Evolutionary conservation across 2,888 invertebrate genomes (phyloP).

Genomic region (Elegia similella): DNA sequence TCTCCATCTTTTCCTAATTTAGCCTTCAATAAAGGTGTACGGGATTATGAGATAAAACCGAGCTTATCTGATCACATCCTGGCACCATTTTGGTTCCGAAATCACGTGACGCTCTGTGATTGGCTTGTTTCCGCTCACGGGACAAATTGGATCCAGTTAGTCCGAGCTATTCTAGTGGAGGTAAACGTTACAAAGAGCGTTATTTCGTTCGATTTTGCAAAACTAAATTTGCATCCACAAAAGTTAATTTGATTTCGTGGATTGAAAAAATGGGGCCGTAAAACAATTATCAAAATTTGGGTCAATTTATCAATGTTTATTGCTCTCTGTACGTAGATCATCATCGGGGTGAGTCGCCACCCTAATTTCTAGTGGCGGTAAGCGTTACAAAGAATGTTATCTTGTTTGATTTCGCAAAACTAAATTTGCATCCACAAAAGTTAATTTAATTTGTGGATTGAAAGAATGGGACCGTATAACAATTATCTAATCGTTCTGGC

Average conservation of each 20-base stretch:
- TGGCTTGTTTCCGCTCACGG: constrained; percentile 68
- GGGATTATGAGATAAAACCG: background rate
- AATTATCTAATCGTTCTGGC: too few species aligned
- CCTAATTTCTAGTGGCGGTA: too few species aligned
- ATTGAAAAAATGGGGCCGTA: too few species aligned
- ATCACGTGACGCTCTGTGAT: constrained; percentile 55
- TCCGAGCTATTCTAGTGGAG: constrained; percentile 35
- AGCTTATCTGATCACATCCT: constrained; percentile 13
- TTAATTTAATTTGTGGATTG: too few species aligned
- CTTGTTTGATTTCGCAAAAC: too few species aligned
- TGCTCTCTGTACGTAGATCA: too few species aligned
- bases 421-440: too few species aligned
- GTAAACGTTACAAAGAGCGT: background rate
- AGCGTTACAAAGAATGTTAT: too few species aligned
- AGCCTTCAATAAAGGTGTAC: constrained; percentile 3
- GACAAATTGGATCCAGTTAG: constrained; percentile 73
- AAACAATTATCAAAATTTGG: too few species aligned
- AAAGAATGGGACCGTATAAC: too few species aligned
- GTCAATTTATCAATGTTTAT: too few species aligned
- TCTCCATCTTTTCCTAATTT: constrained; percentile 48
- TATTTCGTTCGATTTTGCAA: background rate
- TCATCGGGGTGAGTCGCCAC: too few species aligned
- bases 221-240: constrained; percentile 30
- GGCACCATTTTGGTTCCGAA: constrained; percentile 26
- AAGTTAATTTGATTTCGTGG: constrained; percentile 12